Evolutionary conservation across 2,797 vertebrate genomes (phyloP).

Genomic region (Arrhamphus sclerolepis): DNA sequence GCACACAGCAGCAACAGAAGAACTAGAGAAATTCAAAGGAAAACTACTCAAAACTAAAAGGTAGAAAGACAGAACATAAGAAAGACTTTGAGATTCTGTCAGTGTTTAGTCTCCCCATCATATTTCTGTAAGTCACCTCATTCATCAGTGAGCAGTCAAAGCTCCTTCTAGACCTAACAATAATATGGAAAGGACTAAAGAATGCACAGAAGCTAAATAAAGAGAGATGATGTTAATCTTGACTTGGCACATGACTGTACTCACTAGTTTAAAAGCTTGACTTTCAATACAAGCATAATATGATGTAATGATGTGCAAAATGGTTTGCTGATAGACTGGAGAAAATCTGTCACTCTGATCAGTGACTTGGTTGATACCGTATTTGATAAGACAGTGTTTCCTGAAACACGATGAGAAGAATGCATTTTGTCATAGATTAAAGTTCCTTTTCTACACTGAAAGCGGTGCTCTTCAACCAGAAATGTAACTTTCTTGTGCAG

Average conservation of each 20-base stretch:
- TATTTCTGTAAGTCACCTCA: conserved; percentile 62
- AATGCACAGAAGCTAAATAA: conserved; percentile 43
- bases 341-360: conserved; percentile 32
- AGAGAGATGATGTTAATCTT: conserved; percentile 44
- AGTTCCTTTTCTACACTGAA: not conserved
- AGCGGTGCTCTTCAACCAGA: not conserved
- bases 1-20: not conserved
- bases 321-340: conserved; percentile 41
- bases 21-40: conserved; percentile 18
- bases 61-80: conserved; percentile 38
- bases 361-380: conserved; percentile 40
- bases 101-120: conserved; percentile 73
- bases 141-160: conserved; percentile 58
- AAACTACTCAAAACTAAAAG: conserved; percentile 18
- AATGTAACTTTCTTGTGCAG: too few relatives aligned
- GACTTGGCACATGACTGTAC: conserved; percentile 49
- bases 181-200: conserved; percentile 54
- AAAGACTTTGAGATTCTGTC: conserved; percentile 37
- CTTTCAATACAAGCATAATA: conserved; percentile 35
- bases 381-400: conserved; percentile 40
- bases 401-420: conserved; percentile 9
- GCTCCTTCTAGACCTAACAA: conserved; percentile 52
- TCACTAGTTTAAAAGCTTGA: conserved; percentile 12
- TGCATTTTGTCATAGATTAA: conserved; percentile 8
- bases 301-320: conserved; percentile 55